Evolutionary conservation across 1,140 invertebrate species (phyloP), one percentile per base, ranked within the genome.

Genomic region (Drosophila subpulchrella): DNA sequence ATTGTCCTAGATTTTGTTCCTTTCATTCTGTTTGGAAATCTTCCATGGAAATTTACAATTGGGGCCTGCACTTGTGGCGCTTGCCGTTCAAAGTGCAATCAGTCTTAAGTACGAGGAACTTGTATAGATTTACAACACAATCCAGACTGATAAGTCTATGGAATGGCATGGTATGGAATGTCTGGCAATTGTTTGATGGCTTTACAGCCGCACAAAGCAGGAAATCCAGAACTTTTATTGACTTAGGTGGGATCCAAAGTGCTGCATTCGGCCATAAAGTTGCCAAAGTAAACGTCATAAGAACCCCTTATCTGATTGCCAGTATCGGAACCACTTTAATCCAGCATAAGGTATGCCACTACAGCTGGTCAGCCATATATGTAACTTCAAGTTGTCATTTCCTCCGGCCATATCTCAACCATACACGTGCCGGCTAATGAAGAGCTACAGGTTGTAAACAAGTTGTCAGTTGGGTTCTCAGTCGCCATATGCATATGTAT

Each of bases 31-130:
- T 47, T 41, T 15, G 42, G 66, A 58, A 72, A 72, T 71, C 67
- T 72, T 72, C 68, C 68, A 72, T 72, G 68, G 68, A 72, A 72
- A 72, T 71, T 72, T 71, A 72, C 68, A 72, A 71, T 71, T 71
- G 60, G 27, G 12, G 1, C 50, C 60, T 55, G 66, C 67, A 71
- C 65, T 71, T 71, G 63, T 70, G 44, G 67, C 67, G 42, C 65
- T 71, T 71, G 39, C 61, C 36, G 30, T 70, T 20, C 67, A 71
- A 70, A 70, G 67, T 70, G 67, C 67, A 70, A 41, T 70, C 65
- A 5, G 30, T 51, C 3, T 17, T 34, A 2, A 12, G 12, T 6
- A n/a, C 24, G 30, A 34, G 57, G 13, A 47, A 59, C 56, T 57
- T 47, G 20, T 57, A 48, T 71, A 68, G 68, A 72, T 72, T 72